Evolutionary conservation across 1,140 invertebrate species (phyloP), one percentile per base, ranked within the genome.

Genomic region (Drosophila grimshawi): DNA sequence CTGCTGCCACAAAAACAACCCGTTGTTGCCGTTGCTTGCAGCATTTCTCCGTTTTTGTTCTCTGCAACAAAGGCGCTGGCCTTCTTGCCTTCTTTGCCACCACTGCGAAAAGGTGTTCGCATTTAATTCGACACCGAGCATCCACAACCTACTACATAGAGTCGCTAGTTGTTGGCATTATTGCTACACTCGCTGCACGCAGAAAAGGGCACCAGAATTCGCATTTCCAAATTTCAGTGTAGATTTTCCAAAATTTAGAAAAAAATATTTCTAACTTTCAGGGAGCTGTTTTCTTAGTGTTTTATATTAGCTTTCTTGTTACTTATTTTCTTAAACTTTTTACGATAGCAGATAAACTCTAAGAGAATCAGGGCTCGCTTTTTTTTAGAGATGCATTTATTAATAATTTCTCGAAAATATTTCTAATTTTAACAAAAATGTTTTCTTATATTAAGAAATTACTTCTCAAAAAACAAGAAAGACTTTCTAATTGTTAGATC

Each of bases 21-120:
- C 41, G 68, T 51, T 37, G 30, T 11, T 48, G 60, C 35, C 62
- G 59, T 56, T 63, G 67, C 76, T 83, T 65, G 65, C 78, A 81
- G 66, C 77, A 78, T 83, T 83, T 78, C 75, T 52, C 19, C 49
- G 52, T 64, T 80, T 79, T 49, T 63, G 62, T 64, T 83, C 57
- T 62, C 57, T 62, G 68, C 61, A 67, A 70, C 63, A 68, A 69
- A 59, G 19, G 56, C 10, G 45, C 33, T 32, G 30, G 48, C 57
- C 19, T 19, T 19, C 19, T 19, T 19, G 19, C 19, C 19, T 72
- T 72, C 46, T 76, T n/a, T 67, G 71, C 55, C 33, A 43, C 52
- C 63, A 51, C 59, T 82, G 57, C 57, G 55, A 46, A 52, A 49
- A 65, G 75, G 75, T 66, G 71, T 37, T 61, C 64, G n/a, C 27